These are phyloP conservation scores for Uria lomvia DNA, from an alignment of 2,113 vertebrate genomes.

Conservation along the genomic window DNA sequence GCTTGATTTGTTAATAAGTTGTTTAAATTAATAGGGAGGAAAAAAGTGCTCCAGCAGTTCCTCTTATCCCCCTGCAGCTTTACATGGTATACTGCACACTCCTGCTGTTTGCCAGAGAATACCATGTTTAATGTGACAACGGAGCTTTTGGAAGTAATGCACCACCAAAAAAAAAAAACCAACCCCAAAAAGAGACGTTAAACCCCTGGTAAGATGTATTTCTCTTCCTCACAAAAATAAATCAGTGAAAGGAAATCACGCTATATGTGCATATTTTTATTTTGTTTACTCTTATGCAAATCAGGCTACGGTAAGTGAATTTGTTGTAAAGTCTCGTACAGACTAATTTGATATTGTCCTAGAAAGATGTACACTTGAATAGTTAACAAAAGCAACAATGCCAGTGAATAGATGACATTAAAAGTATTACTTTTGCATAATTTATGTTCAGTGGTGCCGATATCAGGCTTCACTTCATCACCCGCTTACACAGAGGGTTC, in stretches of 20 bases:
- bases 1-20: conserved; percentile 46
- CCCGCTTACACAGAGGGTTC: conserved; percentile 46
- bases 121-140: background rate
- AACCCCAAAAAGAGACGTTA: background rate
- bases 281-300: conserved; percentile 26
- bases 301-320: conserved; percentile 62
- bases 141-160: background rate
- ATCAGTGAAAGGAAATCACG: background rate
- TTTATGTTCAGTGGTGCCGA: conserved; percentile 76
- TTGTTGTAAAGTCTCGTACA: conserved; percentile 64
- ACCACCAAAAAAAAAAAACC: background rate
- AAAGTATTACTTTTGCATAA: conserved; percentile 81
- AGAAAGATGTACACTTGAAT: conserved; percentile 80
- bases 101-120: background rate
- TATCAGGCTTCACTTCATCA: conserved; percentile 69
- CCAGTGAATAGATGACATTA: conserved; percentile 65
- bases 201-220: background rate
- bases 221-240: background rate
- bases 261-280: background rate
- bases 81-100: background rate
- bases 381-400: conserved; percentile 79
- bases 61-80: background rate
- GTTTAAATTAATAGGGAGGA: background rate
- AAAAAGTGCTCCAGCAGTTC: background rate
- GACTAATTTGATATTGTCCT: conserved; percentile 79